Evolutionary conservation across 2,797 vertebrate species (phyloP).

Genomic region (Okamejei kenojei): DNA sequence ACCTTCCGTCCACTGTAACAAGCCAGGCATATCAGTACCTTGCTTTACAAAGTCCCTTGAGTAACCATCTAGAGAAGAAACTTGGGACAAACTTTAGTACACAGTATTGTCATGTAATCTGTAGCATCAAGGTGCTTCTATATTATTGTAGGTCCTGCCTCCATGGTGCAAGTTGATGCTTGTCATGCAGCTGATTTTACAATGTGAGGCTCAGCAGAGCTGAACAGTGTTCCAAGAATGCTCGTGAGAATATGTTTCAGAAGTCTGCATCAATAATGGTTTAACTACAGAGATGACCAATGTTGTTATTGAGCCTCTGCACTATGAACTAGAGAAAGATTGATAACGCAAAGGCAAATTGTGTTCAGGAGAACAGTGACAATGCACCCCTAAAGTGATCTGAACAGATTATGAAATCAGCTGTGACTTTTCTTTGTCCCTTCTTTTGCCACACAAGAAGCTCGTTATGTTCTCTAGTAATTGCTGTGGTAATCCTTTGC

Average conservation of each 20-base stretch:
- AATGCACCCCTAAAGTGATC: not conserved
- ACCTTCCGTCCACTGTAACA: not conserved
- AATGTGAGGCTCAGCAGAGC: not conserved
- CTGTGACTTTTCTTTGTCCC: not conserved
- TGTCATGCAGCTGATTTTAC: not conserved
- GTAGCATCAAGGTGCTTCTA: not conserved
- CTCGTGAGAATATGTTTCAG: not conserved
- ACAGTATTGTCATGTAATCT: not conserved
- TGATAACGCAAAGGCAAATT: not conserved
- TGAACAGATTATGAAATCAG: not conserved
- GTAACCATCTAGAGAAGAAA: not conserved
- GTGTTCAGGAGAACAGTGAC: not conserved
- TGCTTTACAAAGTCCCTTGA: not conserved
- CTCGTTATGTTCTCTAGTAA: not conserved
- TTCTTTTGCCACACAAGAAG: not conserved
- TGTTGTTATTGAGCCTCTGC: not conserved
- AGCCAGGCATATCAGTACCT: not conserved
- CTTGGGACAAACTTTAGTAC: not conserved
- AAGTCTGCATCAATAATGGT: not conserved
- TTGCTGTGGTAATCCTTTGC: not conserved
- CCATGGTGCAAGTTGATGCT: not conserved
- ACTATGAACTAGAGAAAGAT: not conserved
- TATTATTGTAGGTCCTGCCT: not conserved
- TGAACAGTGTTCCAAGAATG: not conserved
- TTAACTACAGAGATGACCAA: not conserved